Percentiles rank a stretch among this genome's conserved stretches.
Conservation (phyloP, 2,113 vertebrate species). For the Rhea americana region DNA sequence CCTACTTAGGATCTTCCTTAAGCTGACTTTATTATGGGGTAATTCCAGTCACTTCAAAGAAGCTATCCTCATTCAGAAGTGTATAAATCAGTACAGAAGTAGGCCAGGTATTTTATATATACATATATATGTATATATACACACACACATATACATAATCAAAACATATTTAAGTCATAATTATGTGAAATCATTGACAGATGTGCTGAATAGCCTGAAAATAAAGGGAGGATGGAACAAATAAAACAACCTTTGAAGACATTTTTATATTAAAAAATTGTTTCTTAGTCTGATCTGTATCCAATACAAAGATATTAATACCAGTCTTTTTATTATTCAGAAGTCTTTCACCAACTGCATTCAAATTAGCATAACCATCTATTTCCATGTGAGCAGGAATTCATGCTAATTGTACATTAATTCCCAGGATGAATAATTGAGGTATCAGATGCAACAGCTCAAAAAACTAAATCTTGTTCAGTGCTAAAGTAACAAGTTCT, state of each 20-base stretch:
- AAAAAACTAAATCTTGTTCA: slow-evolving; percentile 72
- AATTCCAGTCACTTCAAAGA: slow-evolving; percentile 3
- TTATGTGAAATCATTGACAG: slow-evolving; percentile 17
- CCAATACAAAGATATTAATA: slow-evolving; percentile 66
- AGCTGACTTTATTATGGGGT: not conserved
- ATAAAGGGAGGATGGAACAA: slow-evolving; percentile 24
- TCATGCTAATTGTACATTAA: slow-evolving; percentile 76
- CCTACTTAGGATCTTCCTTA: not conserved
- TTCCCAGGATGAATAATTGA: slow-evolving; percentile 77
- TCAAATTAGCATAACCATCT: slow-evolving; percentile 68
- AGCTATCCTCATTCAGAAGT: not conserved
- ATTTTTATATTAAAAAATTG: slow-evolving; percentile 29
- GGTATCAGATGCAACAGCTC: slow-evolving; percentile 66
- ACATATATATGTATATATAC: not conserved
- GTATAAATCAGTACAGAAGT: not conserved
- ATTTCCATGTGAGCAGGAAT: slow-evolving; percentile 69
- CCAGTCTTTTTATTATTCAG: slow-evolving; percentile 63
- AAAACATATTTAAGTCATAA: not conserved
- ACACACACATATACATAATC: not conserved
- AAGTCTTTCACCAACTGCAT: slow-evolving; percentile 51
- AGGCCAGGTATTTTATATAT: not conserved
- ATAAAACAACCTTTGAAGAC: slow-evolving; percentile 45
- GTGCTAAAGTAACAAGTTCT: slow-evolving; percentile 68
- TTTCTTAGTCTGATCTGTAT: slow-evolving; percentile 31
- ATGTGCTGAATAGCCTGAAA: slow-evolving; percentile 2